Conservation (phyloP, 2,888 invertebrate genomes). For the Isoperla grammatica region DNA sequence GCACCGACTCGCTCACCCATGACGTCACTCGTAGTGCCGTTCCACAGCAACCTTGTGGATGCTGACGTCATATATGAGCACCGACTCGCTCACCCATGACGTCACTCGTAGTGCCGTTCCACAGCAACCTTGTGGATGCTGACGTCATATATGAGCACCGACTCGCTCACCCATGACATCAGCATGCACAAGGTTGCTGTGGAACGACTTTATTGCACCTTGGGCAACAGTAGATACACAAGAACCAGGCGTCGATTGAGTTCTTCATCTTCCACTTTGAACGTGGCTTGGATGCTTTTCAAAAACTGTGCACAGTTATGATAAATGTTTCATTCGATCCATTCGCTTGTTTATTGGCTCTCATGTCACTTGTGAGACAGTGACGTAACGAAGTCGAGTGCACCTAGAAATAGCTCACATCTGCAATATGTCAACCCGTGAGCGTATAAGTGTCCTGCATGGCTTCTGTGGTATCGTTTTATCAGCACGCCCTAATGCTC, state of each 20-base stretch:
- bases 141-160: too few species aligned
- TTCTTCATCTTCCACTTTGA: not conserved
- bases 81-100: too few species aligned
- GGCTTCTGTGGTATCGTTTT: not conserved
- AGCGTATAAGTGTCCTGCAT: not conserved
- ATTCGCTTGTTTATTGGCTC: not conserved
- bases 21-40: too few species aligned
- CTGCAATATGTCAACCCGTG: constrained; percentile 20
- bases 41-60: too few species aligned
- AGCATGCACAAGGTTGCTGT: too few species aligned
- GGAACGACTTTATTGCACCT: too few species aligned
- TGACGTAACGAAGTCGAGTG: constrained; percentile 12
- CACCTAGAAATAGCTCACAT: constrained; percentile 21
- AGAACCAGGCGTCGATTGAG: not conserved
- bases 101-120: too few species aligned
- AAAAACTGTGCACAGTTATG: too few species aligned
- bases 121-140: too few species aligned
- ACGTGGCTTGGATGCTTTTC: not conserved
- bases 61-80: too few species aligned
- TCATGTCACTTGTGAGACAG: constrained; percentile 14
- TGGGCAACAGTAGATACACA: not conserved
- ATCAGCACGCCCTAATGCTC: constrained; percentile 13
- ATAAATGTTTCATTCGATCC: not conserved
- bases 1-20: too few species aligned
- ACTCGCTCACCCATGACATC: too few species aligned